Base-by-base conservation (phyloP, 2,797 vertebrate species). In the Varecia variegata region DNA sequence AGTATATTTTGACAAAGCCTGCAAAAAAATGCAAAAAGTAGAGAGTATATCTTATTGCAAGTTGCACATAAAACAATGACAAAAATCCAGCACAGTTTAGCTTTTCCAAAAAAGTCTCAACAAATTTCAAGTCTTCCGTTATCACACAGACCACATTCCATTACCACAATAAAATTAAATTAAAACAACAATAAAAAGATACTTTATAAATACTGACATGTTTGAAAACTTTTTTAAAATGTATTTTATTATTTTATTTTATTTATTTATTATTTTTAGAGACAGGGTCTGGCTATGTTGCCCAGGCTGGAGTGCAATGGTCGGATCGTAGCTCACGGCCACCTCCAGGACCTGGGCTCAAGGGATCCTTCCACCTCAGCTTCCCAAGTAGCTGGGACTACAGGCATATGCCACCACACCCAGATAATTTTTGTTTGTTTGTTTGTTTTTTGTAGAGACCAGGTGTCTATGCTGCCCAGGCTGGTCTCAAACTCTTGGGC, bases 81-180 rank as follows among this genome's bases (percentile, higher is more conserved):
- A 87, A 88, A 90, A 93, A 35, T 38, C n/a, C 47, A 95, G 3
- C 62, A 73, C 6, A 18, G 14, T 3, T 62, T 71, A 93, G 21
- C 65, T 89, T 82, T 89, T n/a, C 23, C 79, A 93, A 95, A 80
- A 52, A 90, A 88, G 76, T 71, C 80, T 93, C 58, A 56, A 93
- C 58, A 50, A 92, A 95, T 87, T 67, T 25, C 43, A 86, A 65
- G 25, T 52, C 40, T n/a, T 73, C 47, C 81, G 8, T 47, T 85
- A 32, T 32, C 35, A 54, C 67, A 71, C 25, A 30, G 56, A 74
- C 86, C 90, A 71, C 40, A 92, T 83, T 94, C 35, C 6, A 3
- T 50, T 71, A 62, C 54, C 12, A 70, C 67, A 79, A 35, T n/a
- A 83, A 83, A 83, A 81, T 54, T 87, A 73, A 88, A 65, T 70